Percentiles rank a stretch among this genome's conserved stretches.
Conservation (phyloP, 2,113 vertebrate species). For the Pristiophorus japonicus region DNA sequence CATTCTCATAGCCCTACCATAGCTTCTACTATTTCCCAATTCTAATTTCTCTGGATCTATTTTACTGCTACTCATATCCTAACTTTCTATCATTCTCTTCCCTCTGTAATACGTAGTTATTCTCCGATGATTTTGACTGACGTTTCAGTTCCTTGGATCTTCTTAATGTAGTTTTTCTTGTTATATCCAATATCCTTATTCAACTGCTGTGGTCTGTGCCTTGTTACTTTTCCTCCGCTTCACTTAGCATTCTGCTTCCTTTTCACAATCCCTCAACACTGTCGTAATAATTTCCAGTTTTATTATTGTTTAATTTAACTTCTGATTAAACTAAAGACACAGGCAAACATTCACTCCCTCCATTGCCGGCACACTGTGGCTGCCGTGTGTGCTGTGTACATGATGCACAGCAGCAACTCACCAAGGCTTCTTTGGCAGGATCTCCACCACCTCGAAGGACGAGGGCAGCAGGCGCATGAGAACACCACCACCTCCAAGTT, state of each 20-base stretch:
- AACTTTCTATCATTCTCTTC: not conserved
- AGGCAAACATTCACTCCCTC: not conserved
- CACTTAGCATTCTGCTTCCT: not conserved
- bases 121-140: not conserved
- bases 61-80: not conserved
- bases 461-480: too few relatives aligned
- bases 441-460: too few relatives aligned
- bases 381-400: not conserved
- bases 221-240: not conserved
- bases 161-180: not conserved
- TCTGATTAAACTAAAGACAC: not conserved
- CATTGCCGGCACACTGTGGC: not conserved
- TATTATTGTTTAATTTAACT: not conserved
- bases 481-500: too few relatives aligned
- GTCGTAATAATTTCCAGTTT: not conserved
- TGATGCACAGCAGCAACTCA: not conserved
- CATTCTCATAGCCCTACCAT: not conserved
- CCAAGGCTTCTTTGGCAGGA: not conserved
- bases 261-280: not conserved
- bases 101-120: not conserved
- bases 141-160: not conserved
- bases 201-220: not conserved
- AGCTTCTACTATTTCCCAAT: not conserved
- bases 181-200: not conserved
- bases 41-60: not conserved